Base-by-base conservation (phyloP, 92 coral and sea anemone genomes). In the Pocillopora grandis region DNA sequence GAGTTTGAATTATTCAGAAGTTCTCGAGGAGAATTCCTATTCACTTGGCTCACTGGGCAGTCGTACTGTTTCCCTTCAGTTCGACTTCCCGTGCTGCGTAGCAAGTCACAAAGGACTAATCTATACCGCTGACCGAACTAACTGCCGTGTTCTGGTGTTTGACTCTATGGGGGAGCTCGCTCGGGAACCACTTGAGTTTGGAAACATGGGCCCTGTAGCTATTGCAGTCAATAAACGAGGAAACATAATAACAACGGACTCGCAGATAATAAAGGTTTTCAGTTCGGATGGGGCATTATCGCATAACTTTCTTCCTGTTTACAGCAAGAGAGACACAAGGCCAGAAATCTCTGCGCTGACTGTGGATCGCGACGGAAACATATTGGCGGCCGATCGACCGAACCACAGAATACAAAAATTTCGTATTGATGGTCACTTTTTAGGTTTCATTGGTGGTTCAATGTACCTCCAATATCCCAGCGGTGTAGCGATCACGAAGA, bases 361-460 rank as follows among this genome's bases (percentile, higher is more conserved):
- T 58, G 87, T 90, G 12, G 95, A 89, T 71, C 88, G 82, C 63
- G 98, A 94, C 13, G 98, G 94, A 0, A 78, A 84, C 36, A 86
- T 96, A 14, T 87, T 96, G 13, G 88, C 90, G 20, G 98, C 93
- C 13, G 98, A 96, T 70, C 83, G 83, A 57, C 84, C 88, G 27
- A 96, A 96, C 76, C 92, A 88, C 83, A 89, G 98, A 65, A 87
- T 96, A 56, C 98, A 94, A 79, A 92, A 96, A 79, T 96, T 96
- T 66, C 92, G 92, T 49, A 90, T 94, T 42, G 98, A 96, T 57
- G 98, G 98, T 2, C 88, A 88, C 64, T 96, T 96, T 87, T 65
- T 94, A 2, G 90, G 98, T 17, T 90, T 94, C 79, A 90, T 96
- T 58, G 98, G 96, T 1, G 98, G 98, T 52, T 91, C 92, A 49